These are phyloP conservation scores for Melangyna quadrimaculata DNA, from an alignment of 2,888 invertebrate species.

Conservation along the genomic window DNA sequence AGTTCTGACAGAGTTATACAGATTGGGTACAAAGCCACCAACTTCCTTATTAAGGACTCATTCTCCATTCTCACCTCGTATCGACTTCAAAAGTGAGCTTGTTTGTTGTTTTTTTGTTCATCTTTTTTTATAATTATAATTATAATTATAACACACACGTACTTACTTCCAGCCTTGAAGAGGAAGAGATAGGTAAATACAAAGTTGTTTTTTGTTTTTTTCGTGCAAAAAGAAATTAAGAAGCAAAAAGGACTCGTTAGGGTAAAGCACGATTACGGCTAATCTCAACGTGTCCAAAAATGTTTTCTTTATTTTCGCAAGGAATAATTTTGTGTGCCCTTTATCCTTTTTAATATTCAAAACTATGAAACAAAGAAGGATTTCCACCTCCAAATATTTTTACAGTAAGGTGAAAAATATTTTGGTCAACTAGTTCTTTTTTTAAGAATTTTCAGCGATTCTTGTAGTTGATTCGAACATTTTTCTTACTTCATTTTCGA, in stretches of 20 bases:
- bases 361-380: constrained; percentile 52
- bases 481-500: too few species aligned
- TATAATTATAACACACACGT: constrained; percentile 61
- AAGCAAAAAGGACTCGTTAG: constrained; percentile 27
- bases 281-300: constrained; percentile 67
- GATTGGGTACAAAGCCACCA: constrained; percentile 35
- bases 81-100: constrained; percentile 46
- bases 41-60: constrained; percentile 53
- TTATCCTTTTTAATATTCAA: constrained; percentile 70
- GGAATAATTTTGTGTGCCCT: constrained; percentile 47
- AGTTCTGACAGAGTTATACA: constrained; percentile 40
- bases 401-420: neutral
- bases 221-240: constrained; percentile 34
- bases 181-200: constrained; percentile 24
- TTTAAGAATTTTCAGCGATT: neutral
- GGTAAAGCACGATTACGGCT: constrained; percentile 42
- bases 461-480: too few species aligned
- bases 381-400: constrained; percentile 27
- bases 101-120: constrained; percentile 11
- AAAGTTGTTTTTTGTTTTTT: constrained; percentile 4
- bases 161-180: constrained; percentile 42
- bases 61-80: constrained; percentile 56
- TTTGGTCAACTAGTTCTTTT: neutral
- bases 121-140: constrained; percentile 29
- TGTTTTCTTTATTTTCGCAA: constrained; percentile 32